Conservation (phyloP, 2,797 vertebrate genomes). For the Acrossocheilus wenchowensis region DNA sequence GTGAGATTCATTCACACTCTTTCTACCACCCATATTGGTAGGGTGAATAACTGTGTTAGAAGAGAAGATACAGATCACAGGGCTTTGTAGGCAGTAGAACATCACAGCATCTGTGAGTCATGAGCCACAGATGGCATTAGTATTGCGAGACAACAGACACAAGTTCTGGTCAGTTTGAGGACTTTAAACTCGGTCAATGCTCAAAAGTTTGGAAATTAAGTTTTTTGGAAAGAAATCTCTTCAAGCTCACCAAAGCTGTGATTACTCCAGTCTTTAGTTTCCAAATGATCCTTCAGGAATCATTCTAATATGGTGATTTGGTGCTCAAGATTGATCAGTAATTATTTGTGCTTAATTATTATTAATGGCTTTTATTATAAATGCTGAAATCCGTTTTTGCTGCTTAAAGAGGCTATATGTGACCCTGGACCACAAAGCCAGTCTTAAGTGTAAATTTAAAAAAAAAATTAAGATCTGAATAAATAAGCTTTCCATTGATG, state of each 20-base stretch:
- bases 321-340: neutral
- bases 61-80: neutral
- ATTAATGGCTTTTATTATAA: neutral
- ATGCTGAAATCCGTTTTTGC: neutral
- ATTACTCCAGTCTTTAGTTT: neutral
- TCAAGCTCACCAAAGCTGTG: neutral
- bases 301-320: neutral
- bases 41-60: conserved; percentile 24
- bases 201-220: neutral
- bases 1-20: conserved; percentile 74
- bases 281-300: neutral
- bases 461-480: too few species aligned
- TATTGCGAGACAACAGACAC: neutral
- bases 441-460: too few species aligned
- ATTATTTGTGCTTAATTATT: neutral
- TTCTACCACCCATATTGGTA: neutral
- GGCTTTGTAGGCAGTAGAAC: neutral
- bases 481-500: too few species aligned
- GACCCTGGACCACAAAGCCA: too few species aligned
- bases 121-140: neutral
- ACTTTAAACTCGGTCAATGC: neutral
- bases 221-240: neutral
- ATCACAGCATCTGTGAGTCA: conserved; percentile 18
- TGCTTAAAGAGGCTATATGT: too few species aligned
- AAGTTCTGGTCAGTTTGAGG: neutral